Base-by-base conservation (phyloP, 2,113 vertebrate genomes). In the Takifugu bimaculatus region DNA sequence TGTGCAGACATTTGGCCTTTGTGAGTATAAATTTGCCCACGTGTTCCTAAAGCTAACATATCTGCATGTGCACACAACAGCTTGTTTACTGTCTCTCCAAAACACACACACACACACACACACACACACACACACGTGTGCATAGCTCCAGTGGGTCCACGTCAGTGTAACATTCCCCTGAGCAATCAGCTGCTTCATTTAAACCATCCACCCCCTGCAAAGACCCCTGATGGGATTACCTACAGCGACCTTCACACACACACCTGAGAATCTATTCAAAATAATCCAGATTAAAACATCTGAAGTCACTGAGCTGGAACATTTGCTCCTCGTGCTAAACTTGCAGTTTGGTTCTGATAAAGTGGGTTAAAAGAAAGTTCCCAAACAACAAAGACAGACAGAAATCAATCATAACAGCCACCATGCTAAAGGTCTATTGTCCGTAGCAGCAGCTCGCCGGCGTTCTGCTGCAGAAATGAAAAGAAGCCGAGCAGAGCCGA, bases 111-210 rank as follows among this genome's bases (percentile, higher is more conserved):
- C 52, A 27, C 59, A 52, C 32, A 13, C 26, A 12, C 6, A 45
- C 42, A 42, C 54, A 65, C 51, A 63, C 45, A 53, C 14, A 57
- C 50, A 65, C 56, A 47, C 27, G 57, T 27, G 2, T 20, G 20
- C 20, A 20, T 20, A 20, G 26, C 65, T 76, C 66, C 50, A 64
- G 50, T 57, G 65, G 45, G 42, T 32, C 61, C 57, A n/a, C 14
- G 45, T 14, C 6, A 2, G n/a, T n/a, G 45, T n/a, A 48, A n/a
- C 35, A 10, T 39, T 6, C 35, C 35, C 35, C 28, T 0, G 2
- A 70, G 62, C 70, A 60, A 13, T n/a, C 20, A 28, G 55, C 59
- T 54, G 61, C 63, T 70, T 77, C 25, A 74, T 73, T 68, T 71
- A 65, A 70, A 68, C 50, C 50, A 60, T 15, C 28, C 28, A 28